A percentile compares a stretch with the other conserved stretches of the same genome.
Conservation (phyloP, 2,888 invertebrate genomes). For the Dioctria linearis region DNA sequence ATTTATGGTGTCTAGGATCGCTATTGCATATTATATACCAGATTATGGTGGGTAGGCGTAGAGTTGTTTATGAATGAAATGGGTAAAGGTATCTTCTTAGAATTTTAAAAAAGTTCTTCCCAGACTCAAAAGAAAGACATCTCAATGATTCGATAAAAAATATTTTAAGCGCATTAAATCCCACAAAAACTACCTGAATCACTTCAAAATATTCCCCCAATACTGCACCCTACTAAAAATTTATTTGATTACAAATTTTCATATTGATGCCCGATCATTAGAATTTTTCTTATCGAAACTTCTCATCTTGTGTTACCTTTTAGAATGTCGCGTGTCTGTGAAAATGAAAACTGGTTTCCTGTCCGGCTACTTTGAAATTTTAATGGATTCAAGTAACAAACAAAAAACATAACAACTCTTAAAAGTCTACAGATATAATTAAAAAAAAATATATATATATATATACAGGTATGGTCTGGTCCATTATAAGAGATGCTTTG, state of each 20-base stretch:
- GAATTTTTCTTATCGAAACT: background rate
- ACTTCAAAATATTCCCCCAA: constrained; percentile 1
- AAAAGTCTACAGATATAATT: too few relatives aligned
- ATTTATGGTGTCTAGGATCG: constrained; percentile 16
- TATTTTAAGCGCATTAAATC: too few relatives aligned
- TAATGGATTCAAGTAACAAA: constrained; percentile 5
- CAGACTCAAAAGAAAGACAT: too few relatives aligned
- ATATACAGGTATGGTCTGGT: background rate
- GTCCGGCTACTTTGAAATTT: constrained; percentile 18
- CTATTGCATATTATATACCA: background rate
- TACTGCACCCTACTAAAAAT: background rate
- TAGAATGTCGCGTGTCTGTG: constrained; percentile 28
- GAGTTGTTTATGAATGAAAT: too few relatives aligned
- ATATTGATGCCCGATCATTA: background rate
- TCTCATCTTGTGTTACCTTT: constrained; percentile 17
- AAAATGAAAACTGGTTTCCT: background rate
- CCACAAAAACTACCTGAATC: background rate
- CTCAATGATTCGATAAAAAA: too few relatives aligned
- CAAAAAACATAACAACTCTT: too few relatives aligned
- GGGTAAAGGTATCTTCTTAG: too few relatives aligned
- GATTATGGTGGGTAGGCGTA: constrained; percentile 16
- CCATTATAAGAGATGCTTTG: background rate
- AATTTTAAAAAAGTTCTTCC: too few relatives aligned
- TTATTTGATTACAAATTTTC: background rate
- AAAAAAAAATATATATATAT: too few relatives aligned